Conservation (phyloP, 2,113 vertebrate genomes). For the Pavo muticus region DNA sequence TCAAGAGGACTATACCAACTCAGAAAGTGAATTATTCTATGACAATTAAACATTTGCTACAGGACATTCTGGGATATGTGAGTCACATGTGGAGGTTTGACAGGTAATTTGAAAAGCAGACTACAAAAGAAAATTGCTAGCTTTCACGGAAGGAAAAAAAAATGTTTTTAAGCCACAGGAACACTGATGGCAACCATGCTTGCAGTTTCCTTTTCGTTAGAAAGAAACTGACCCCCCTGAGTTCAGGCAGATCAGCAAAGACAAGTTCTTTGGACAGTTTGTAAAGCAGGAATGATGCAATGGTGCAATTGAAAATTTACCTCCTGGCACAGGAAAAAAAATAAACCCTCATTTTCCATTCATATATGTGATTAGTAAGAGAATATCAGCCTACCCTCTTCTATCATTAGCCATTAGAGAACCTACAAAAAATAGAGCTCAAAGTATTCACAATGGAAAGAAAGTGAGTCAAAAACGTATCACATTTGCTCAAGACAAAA, state of each 20-base stretch:
- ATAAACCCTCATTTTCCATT: neutral
- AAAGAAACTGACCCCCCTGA: neutral
- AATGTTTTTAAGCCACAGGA: neutral
- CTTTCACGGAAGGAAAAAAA: neutral
- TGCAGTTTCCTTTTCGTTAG: neutral
- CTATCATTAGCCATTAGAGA: neutral
- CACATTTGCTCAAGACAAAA: neutral
- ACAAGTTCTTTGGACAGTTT: neutral
- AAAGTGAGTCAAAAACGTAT: neutral
- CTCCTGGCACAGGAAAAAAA: neutral
- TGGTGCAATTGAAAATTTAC: neutral
- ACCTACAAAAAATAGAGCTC: neutral
- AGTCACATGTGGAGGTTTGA: slow-evolving; percentile 24
- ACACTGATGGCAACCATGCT: neutral
- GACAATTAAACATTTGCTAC: neutral
- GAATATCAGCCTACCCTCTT: neutral
- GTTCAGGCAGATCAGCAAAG: neutral
- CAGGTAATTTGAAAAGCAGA: neutral
- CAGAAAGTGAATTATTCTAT: neutral
- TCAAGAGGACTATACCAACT: neutral
- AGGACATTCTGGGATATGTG: neutral
- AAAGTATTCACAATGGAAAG: neutral
- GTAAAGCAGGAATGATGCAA: neutral
- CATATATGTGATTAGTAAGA: neutral
- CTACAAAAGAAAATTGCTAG: slow-evolving; percentile 5